Conservation (phyloP, 2,888 invertebrate genomes). For the Drosophila falleni region DNA sequence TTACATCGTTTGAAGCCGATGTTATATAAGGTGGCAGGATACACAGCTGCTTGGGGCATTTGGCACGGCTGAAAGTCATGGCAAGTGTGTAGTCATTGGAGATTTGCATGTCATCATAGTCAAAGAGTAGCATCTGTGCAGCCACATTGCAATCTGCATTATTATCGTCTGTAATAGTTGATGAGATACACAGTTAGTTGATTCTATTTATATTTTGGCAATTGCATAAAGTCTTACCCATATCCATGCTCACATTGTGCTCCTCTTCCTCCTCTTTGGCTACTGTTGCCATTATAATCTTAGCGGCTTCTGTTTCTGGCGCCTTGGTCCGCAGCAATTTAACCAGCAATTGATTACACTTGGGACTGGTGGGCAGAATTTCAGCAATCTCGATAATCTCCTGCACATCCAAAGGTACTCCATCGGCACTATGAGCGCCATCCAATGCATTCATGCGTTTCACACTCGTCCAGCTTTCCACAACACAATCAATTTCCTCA, state of each 20-base stretch:
- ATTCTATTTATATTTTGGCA: not conserved
- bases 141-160: slow-evolving; percentile 75
- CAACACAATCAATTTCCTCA: slow-evolving; percentile 82
- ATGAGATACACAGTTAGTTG: not conserved
- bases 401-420: slow-evolving; percentile 40
- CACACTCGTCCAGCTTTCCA: slow-evolving; percentile 81
- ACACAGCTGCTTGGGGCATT: slow-evolving; percentile 90
- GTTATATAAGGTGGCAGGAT: slow-evolving; percentile 87
- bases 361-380: slow-evolving; percentile 89
- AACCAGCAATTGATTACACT: slow-evolving; percentile 89
- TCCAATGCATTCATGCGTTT: slow-evolving; percentile 80
- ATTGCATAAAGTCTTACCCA: slow-evolving; percentile 40
- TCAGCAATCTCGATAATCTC: slow-evolving; percentile 86
- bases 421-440: slow-evolving; percentile 47
- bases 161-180: slow-evolving; percentile 48
- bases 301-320: slow-evolving; percentile 60
- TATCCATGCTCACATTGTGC: slow-evolving; percentile 57
- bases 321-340: slow-evolving; percentile 79
- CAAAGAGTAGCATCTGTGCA: slow-evolving; percentile 82
- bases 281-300: slow-evolving; percentile 81
- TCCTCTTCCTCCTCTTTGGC: slow-evolving; percentile 71
- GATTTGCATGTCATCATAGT: slow-evolving; percentile 75
- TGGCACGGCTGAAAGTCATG: slow-evolving; percentile 87
- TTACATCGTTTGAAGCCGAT: slow-evolving; percentile 39
- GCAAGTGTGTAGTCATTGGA: slow-evolving; percentile 84